Conservation (phyloP, 2,797 vertebrate genomes). For the Molossus alvarezi region DNA sequence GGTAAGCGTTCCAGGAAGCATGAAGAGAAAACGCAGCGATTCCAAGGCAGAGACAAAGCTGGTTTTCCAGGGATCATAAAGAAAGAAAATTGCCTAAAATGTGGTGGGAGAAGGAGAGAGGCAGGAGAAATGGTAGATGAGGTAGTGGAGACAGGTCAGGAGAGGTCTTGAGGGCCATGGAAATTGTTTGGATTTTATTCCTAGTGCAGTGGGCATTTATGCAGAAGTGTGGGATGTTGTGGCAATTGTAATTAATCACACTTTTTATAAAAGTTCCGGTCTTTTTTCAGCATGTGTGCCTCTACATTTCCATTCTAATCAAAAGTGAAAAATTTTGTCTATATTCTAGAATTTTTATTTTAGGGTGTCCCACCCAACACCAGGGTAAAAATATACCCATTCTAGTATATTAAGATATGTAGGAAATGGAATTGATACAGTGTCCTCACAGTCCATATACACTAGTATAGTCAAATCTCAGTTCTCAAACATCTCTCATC, state of each 20-base stretch:
- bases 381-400: background rate
- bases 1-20: background rate
- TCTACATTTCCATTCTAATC: slow-evolving; percentile 23
- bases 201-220: background rate
- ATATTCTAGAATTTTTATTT: background rate
- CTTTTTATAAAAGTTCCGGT: background rate
- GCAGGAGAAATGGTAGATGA: background rate
- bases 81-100: background rate
- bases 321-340: background rate
- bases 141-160: background rate
- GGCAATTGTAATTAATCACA: slow-evolving; percentile 1
- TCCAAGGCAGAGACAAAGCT: background rate
- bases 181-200: background rate
- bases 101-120: background rate
- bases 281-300: background rate
- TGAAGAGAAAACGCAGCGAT: background rate
- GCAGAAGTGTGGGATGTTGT: background rate
- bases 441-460: background rate
- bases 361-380: background rate
- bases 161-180: background rate
- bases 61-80: background rate
- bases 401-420: background rate
- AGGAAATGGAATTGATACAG: background rate
- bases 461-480: background rate
- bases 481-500: too few relatives aligned